A percentile compares a stretch with the other conserved stretches of the same genome.
Conservation (phyloP, 1,140 invertebrate genomes). For the Drosophila mayri region DNA sequence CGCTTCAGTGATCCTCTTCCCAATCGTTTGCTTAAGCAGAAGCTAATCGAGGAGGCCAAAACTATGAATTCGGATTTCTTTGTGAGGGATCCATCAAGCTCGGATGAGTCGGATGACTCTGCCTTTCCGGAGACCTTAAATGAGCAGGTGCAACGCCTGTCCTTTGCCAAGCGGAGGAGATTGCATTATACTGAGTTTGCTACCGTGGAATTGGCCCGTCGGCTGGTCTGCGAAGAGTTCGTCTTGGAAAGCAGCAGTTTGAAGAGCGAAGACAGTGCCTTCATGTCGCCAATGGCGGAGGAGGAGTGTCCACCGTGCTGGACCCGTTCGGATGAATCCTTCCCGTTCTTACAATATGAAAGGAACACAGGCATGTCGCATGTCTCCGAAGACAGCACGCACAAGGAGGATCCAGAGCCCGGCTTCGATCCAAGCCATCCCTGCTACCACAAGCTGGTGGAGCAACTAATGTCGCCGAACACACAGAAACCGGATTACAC, state of each 20-base stretch:
- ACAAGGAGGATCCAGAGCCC: constrained; percentile 21
- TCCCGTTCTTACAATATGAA: neutral
- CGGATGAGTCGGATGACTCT: constrained; percentile 21
- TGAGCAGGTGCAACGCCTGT: constrained; percentile 24
- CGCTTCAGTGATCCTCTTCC: neutral
- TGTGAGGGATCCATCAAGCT: neutral
- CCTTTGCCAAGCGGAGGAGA: constrained; percentile 30
- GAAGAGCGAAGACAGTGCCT: constrained; percentile 1
- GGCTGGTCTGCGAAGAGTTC: constrained; percentile 35
- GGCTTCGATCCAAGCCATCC: constrained; percentile 13
- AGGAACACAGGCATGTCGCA: neutral
- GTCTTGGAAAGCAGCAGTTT: neutral
- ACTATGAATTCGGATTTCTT: neutral
- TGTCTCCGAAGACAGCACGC: constrained; percentile 1
- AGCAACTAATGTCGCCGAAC: fast-evolving
- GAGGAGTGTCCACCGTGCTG: constrained; percentile 16
- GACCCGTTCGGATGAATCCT: neutral
- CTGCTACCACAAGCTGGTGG: constrained; percentile 1
- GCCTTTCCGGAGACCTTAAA: constrained; percentile 13
- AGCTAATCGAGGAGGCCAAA: neutral
- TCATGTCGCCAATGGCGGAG: neutral
- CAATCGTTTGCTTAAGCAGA: neutral
- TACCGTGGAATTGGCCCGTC: constrained; percentile 31
- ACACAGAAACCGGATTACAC: neutral
- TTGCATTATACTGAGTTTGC: constrained; percentile 38